phyloP scores from a whole-genome alignment of 2,888 invertebrate genomes.

The Nysson spinosus region DNA sequence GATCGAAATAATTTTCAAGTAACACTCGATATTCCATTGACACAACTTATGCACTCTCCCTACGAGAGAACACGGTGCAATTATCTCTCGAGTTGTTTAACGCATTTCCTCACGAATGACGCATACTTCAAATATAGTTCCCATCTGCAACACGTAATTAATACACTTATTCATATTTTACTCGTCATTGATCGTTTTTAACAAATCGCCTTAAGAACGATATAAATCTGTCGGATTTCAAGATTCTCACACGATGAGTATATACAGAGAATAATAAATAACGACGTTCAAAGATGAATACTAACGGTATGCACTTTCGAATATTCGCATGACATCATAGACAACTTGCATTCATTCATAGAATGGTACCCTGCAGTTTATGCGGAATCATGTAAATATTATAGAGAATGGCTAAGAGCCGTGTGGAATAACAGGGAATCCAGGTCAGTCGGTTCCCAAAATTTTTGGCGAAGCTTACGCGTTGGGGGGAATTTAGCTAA shows the following conservation, averaged over 20 bases:
- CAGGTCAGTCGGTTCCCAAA: conserved; percentile 68
- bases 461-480: conserved; percentile 47
- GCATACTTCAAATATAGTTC: too few species aligned
- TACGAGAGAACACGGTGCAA: too few species aligned
- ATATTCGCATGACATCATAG: conserved; percentile 25
- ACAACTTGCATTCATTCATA: conserved; percentile 42
- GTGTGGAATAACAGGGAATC: conserved; percentile 45
- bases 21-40: too few species aligned
- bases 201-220: neutral
- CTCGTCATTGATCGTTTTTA: too few species aligned
- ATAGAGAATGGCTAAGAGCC: conserved; percentile 15
- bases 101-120: too few species aligned
- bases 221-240: neutral
- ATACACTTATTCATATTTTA: too few species aligned
- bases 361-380: conserved; percentile 45
- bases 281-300: neutral
- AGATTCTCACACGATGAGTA: conserved; percentile 27
- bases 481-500: conserved; percentile 28
- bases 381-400: conserved; percentile 63
- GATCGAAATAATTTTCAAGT: conserved; percentile 52
- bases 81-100: too few species aligned
- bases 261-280: conserved; percentile 32
- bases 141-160: too few species aligned
- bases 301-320: conserved; percentile 13
- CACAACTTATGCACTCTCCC: too few species aligned